Conservation (phyloP, 2,888 invertebrate species). For the Crioceris asparagi region DNA sequence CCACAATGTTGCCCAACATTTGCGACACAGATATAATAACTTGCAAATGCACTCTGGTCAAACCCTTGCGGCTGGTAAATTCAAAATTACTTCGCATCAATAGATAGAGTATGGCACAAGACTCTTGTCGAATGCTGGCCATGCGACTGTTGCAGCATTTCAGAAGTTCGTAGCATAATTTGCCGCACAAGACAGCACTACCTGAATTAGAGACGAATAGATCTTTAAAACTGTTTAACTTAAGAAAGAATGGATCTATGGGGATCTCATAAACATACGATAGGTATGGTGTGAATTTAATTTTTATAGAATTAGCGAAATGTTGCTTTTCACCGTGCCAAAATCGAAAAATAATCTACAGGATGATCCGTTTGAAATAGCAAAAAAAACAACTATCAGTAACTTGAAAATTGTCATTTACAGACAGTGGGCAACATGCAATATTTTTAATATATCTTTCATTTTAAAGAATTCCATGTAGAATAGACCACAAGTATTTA, state of each 20-base stretch:
- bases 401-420: too few relatives aligned
- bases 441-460: too few relatives aligned
- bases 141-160: slow-evolving; percentile 80
- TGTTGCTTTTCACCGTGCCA: too few relatives aligned
- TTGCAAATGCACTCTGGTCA: slow-evolving; percentile 85
- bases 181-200: slow-evolving; percentile 68
- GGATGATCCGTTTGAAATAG: too few relatives aligned
- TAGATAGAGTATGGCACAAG: slow-evolving; percentile 82
- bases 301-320: background rate
- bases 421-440: too few relatives aligned
- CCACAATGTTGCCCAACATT: slow-evolving; percentile 82
- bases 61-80: slow-evolving; percentile 68
- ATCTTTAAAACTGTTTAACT: too few relatives aligned
- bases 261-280: background rate
- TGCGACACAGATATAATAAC: slow-evolving; percentile 94
- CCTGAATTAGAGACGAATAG: slow-evolving; percentile 41
- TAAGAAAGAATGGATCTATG: too few relatives aligned
- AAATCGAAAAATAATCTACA: slow-evolving; percentile 5
- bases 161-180: slow-evolving; percentile 68
- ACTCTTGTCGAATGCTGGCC: slow-evolving; percentile 75
- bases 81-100: slow-evolving; percentile 93
- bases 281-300: background rate
- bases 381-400: too few relatives aligned
- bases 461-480: too few relatives aligned
- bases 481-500: too few relatives aligned